Conservation (phyloP, 1,140 invertebrate genomes). For the Carposina sasakii region DNA sequence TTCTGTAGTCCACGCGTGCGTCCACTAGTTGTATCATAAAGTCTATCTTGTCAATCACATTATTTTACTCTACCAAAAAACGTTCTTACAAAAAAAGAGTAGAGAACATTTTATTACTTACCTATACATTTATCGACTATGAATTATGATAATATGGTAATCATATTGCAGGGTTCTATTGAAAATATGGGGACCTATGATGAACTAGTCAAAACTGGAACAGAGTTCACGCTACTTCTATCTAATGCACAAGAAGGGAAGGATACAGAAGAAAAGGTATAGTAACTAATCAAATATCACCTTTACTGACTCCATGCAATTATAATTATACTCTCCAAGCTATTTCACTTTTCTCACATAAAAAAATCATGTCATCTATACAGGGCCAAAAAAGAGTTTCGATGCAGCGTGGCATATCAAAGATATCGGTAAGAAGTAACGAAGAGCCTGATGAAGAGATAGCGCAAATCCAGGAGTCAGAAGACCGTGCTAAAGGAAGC, state of each 20-base stretch:
- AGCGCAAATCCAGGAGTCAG: slow-evolving; percentile 57
- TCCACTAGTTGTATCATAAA: no score
- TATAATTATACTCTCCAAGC: no score
- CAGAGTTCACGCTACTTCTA: slow-evolving; percentile 50
- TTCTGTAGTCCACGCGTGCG: no score
- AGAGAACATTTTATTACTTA: no score
- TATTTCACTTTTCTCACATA: no score
- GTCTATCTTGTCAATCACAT: no score
- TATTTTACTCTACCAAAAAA: no score
- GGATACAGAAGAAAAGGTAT: slow-evolving; percentile 40
- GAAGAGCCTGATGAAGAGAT: slow-evolving; percentile 47
- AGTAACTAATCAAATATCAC: slow-evolving; percentile 7
- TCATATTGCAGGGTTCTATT: slow-evolving; percentile 69
- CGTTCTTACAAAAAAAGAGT: no score
- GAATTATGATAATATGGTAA: no score
- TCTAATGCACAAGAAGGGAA: slow-evolving; percentile 33
- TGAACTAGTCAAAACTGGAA: slow-evolving; percentile 73
- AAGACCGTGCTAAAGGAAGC: slow-evolving; percentile 72
- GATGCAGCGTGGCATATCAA: slow-evolving; percentile 41
- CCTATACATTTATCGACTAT: no score
- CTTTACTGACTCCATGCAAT: not conserved
- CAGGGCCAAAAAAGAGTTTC: no score
- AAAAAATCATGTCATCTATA: no score
- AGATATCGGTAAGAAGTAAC: slow-evolving; percentile 44
- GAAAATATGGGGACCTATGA: slow-evolving; percentile 72